A percentile compares a stretch with the other conserved stretches of the same genome.
These are phyloP conservation scores for Achatina immaculata DNA, from an alignment of 1,140 invertebrate species.

Conservation along the genomic window DNA sequence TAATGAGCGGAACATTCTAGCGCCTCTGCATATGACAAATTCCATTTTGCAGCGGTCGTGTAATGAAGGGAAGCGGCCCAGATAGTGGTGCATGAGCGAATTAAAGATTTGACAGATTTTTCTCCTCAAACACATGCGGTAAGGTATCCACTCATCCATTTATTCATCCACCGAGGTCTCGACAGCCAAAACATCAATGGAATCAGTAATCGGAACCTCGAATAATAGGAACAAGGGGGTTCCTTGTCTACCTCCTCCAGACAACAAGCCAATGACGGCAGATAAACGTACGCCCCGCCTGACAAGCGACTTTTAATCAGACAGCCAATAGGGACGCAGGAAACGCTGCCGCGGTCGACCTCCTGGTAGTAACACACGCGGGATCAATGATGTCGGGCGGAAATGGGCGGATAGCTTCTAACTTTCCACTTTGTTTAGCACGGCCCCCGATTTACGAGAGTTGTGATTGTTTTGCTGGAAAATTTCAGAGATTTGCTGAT, in stretches of 20 bases:
- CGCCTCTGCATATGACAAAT: slow-evolving; percentile 2
- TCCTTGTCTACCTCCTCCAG: neutral
- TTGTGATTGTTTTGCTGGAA: slow-evolving; percentile 24
- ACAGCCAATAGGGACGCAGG: slow-evolving; percentile 4
- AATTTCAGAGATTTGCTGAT: slow-evolving; percentile 24
- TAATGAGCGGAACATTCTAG: neutral
- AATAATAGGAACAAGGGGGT: neutral
- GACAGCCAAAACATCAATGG: neutral
- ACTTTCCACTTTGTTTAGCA: slow-evolving; percentile 5
- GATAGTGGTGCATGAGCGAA: neutral
- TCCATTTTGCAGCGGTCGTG: slow-evolving; percentile 17
- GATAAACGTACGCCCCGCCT: slow-evolving; percentile 16
- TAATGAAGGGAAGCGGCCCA: slow-evolving; percentile 10
- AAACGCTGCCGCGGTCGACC: neutral
- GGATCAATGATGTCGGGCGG: slow-evolving; percentile 23
- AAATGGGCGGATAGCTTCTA: slow-evolving; percentile 1
- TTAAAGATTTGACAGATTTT: slow-evolving; percentile 22
- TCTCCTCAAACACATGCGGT: slow-evolving; percentile 17
- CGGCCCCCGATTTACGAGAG: slow-evolving; percentile 1
- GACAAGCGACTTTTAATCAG: neutral
- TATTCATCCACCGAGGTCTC: neutral
- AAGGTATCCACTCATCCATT: slow-evolving; percentile 7
- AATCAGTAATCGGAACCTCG: neutral
- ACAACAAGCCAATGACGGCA: slow-evolving; percentile 21
- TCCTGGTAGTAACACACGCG: neutral